A percentile compares a stretch with the other conserved stretches of the same genome.
These are phyloP conservation scores for Liodrosophila aerea DNA, from an alignment of 2,888 invertebrate genomes.

Conservation along the genomic window DNA sequence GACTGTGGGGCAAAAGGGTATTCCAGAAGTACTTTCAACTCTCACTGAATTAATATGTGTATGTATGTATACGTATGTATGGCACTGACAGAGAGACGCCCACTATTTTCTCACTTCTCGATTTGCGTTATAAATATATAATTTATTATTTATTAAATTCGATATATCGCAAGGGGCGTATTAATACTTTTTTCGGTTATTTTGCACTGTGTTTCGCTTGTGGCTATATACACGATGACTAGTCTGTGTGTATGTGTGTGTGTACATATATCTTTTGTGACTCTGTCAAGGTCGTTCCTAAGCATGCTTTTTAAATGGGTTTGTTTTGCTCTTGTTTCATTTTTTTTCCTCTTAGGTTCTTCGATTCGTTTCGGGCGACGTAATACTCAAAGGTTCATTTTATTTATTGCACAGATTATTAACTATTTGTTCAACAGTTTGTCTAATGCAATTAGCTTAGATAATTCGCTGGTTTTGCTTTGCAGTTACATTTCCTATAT, in stretches of 20 bases:
- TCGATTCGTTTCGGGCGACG: constrained; percentile 8
- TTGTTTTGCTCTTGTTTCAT: constrained; percentile 2
- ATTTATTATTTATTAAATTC: constrained; percentile 52
- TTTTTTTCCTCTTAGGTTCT: constrained; percentile 1
- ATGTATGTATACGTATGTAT: constrained; percentile 5
- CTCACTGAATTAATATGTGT: constrained; percentile 32
- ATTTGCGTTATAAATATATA: no score
- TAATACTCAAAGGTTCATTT: constrained; percentile 1
- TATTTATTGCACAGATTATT: neutral
- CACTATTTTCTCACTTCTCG: neutral
- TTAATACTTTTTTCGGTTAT: constrained; percentile 58
- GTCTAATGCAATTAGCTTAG: constrained; percentile 3
- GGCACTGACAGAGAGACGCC: constrained; percentile 2
- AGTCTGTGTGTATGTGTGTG: constrained; percentile 38
- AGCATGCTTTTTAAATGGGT: constrained; percentile 1
- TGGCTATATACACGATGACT: constrained; percentile 48
- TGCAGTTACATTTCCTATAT: neutral
- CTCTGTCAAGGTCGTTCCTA: constrained; percentile 51
- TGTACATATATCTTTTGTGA: constrained; percentile 30
- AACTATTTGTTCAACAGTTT: neutral
- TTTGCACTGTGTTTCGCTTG: constrained; percentile 39
- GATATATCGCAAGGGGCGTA: constrained; percentile 49
- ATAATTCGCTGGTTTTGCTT: neutral
- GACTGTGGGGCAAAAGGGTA: constrained; percentile 19
- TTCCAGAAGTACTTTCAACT: constrained; percentile 32